phyloP scores from a whole-genome alignment of 2,113 vertebrate species.

The Sinocyclocheilus maitianheensis region DNA sequence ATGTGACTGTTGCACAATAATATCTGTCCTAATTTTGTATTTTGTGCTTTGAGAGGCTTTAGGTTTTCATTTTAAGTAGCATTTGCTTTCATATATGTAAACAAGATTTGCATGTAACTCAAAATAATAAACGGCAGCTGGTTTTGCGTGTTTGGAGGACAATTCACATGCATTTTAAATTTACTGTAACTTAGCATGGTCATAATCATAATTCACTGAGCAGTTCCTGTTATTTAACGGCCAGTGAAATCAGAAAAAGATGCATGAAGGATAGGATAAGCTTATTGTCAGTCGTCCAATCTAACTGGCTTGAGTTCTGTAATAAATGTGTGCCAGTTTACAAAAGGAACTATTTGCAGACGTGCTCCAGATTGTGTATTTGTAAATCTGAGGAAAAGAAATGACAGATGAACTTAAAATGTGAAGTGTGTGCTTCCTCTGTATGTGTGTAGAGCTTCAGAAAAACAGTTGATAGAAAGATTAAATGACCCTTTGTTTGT shows the following conservation, averaged over 20 bases:
- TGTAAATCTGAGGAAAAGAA: slow-evolving; percentile 13
- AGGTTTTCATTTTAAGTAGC: neutral
- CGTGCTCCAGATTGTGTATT: slow-evolving; percentile 38
- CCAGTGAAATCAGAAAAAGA: neutral
- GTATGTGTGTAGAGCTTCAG: neutral
- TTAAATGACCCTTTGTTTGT: neutral
- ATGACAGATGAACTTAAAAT: slow-evolving; percentile 16
- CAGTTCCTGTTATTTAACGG: neutral
- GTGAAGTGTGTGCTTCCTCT: neutral
- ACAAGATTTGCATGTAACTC: neutral
- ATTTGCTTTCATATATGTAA: neutral
- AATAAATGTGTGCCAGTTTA: neutral
- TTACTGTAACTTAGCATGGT: neutral
- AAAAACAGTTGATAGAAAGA: neutral
- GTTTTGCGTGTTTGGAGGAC: neutral
- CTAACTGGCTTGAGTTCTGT: neutral
- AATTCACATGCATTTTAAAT: neutral
- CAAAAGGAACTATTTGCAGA: slow-evolving; percentile 38
- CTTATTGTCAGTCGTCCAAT: neutral
- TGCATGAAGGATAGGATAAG: neutral
- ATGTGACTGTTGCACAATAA: neutral
- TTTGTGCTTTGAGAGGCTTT: neutral
- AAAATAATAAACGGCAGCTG: neutral
- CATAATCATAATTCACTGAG: neutral
- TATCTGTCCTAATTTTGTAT: neutral